Conservation (phyloP, 2,888 invertebrate species). For the Sinodicranocentrus sp. region DNA sequence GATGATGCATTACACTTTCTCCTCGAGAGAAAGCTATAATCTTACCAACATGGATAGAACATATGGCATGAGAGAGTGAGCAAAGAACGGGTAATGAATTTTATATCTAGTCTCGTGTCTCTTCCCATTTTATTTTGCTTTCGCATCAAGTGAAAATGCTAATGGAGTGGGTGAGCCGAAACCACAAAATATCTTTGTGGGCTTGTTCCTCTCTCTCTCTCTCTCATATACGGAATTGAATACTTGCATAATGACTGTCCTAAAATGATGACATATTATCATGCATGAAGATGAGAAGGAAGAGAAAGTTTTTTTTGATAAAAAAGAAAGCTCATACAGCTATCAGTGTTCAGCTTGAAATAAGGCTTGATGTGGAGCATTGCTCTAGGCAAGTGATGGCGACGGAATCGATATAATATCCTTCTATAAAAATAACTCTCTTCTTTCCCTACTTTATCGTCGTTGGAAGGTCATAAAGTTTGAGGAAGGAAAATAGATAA, state of each 20-base stretch:
- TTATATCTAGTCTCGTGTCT: constrained; percentile 11
- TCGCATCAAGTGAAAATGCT: neutral
- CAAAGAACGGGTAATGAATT: constrained; percentile 4
- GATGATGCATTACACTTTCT: constrained; percentile 26
- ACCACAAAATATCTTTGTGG: neutral
- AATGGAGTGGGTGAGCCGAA: too few relatives aligned
- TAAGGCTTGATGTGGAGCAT: too few relatives aligned
- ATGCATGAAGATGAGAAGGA: neutral
- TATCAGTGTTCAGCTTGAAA: too few relatives aligned
- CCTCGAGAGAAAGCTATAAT: neutral
- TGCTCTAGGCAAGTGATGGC: too few relatives aligned
- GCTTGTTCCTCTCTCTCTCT: too few relatives aligned
- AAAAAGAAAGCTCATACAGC: too few relatives aligned
- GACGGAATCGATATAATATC: neutral
- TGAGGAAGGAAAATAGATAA: neutral
- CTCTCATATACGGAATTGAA: constrained; percentile 16
- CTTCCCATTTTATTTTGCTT: neutral
- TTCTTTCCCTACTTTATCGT: neutral
- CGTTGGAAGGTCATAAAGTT: neutral
- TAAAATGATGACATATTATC: constrained; percentile 22
- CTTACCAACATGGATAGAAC: neutral
- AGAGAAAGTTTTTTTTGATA: neutral
- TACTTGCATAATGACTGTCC: constrained; percentile 29
- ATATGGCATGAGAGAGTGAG: neutral
- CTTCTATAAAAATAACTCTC: neutral